Percentiles rank a stretch among this genome's conserved stretches.
phyloP scores from a whole-genome alignment of 2,888 invertebrate species.

The Girardia tigrina region DNA sequence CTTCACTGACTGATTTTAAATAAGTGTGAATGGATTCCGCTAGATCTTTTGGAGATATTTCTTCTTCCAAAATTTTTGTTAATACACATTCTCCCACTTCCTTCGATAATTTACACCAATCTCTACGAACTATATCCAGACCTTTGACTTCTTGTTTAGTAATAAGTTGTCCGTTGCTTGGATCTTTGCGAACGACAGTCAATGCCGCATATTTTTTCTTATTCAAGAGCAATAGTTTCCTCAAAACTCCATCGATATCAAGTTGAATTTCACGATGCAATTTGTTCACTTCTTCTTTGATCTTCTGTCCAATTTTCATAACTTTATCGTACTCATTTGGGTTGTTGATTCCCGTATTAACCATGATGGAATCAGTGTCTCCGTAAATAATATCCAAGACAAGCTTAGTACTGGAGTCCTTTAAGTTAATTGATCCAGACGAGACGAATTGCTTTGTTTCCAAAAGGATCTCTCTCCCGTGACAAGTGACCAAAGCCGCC shows the following conservation, averaged over 20 bases:
- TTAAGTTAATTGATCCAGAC: conserved; percentile 1
- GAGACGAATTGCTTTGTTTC: neutral
- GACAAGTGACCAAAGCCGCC: conserved; percentile 74
- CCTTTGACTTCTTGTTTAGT: conserved; percentile 76
- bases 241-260: conserved; percentile 92
- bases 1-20: conserved; percentile 63
- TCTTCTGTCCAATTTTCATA: conserved; percentile 57
- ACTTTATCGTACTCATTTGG: conserved; percentile 68
- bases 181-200: conserved; percentile 43
- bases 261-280: conserved; percentile 80
- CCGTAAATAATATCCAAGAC: conserved; percentile 89
- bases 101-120: conserved; percentile 88
- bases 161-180: conserved; percentile 55
- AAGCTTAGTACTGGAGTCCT: neutral
- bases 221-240: conserved; percentile 76
- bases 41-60: conserved; percentile 64
- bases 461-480: conserved; percentile 44
- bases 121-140: conserved; percentile 81
- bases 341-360: conserved; percentile 65
- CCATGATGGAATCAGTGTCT: conserved; percentile 98
- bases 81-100: conserved; percentile 66
- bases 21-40: conserved; percentile 69
- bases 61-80: conserved; percentile 51
- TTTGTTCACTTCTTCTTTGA: conserved; percentile 82
- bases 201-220: conserved; percentile 85